Base-by-base conservation (phyloP, 1,140 invertebrate genomes). In the Aradophagus sp. region DNA sequence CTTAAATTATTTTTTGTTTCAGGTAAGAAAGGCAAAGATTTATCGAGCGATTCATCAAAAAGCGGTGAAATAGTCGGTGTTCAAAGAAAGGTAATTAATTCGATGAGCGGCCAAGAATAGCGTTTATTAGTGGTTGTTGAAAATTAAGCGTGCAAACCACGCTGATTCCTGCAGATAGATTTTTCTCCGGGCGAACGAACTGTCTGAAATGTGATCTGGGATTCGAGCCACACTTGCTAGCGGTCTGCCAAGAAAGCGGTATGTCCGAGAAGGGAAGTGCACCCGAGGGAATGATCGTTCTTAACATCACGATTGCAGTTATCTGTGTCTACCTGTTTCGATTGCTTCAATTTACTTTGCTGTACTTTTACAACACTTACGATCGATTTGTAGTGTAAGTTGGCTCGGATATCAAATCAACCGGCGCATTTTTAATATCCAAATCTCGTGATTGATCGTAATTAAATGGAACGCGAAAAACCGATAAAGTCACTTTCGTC, bases 261-360 rank as follows among this genome's bases (percentile, higher is more conserved):
- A 77, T 75, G 74, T 79, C 76, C 76, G 79, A 83, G 67, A 53
- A 61, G 48, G 71, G 71, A 82, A 83, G 75, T 77, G 73, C 80
- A 77, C 79, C 74, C 75, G 20, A 32, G 80, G 76, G 80, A 72
- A 77, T 75, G 69, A 79, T 82, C 76, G 75, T 79, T 79, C 76
- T 65, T 71, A 67, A 73, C 69, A 71, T 62, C 73, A 47, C 79
- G 77, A 80, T 81, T 79, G 76, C 74, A 53, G 53, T 45, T 73
- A 71, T 73, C 59, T 69, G 70, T 56, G 58, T 74, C 73, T 55
- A 65, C 62, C 47, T 69, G 35, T 59, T 65, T 42, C 65, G 52
- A 63, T 68, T 61, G 58, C 59, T 73, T 65, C 71, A 50, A 63
- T 73, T 73, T 63, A 59, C 38, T 53, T 52, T 29, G 5, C 27